Conservation (phyloP, 2,888 invertebrate genomes). For the Dione vanillae region DNA sequence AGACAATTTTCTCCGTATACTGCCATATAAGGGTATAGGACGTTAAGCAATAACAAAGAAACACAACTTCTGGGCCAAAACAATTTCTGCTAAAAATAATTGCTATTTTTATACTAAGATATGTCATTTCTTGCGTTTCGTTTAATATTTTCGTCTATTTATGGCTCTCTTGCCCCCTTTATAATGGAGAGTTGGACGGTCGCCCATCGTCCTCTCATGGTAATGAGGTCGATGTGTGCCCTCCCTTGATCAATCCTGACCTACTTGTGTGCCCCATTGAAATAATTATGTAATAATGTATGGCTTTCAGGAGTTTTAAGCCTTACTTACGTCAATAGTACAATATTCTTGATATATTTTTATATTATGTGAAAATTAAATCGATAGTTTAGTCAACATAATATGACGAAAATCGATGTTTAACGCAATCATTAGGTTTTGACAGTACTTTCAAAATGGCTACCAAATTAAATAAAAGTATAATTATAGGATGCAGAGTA, state of each 20-base stretch:
- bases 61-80: neutral
- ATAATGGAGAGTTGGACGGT: conserved; percentile 18
- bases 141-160: conserved; percentile 21
- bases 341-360: too few relatives aligned
- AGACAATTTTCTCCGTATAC: too few relatives aligned
- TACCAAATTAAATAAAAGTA: neutral
- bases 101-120: neutral
- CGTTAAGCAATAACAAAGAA: too few relatives aligned
- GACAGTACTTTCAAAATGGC: too few relatives aligned
- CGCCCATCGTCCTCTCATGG: conserved; percentile 31
- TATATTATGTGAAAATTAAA: too few relatives aligned
- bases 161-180: conserved; percentile 13
- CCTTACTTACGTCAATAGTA: neutral
- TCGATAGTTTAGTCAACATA: too few relatives aligned
- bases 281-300: neutral
- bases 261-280: conserved; percentile 14
- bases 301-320: neutral
- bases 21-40: too few relatives aligned
- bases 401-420: too few relatives aligned
- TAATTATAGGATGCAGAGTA: neutral
- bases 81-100: too few relatives aligned
- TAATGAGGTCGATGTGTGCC: conserved; percentile 9
- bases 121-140: conserved; percentile 10
- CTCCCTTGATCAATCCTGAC: conserved; percentile 29
- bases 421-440: too few relatives aligned